These are phyloP conservation scores for Coelogynopora nodosa DNA, from an alignment of 2,888 invertebrate species.

Conservation along the genomic window DNA sequence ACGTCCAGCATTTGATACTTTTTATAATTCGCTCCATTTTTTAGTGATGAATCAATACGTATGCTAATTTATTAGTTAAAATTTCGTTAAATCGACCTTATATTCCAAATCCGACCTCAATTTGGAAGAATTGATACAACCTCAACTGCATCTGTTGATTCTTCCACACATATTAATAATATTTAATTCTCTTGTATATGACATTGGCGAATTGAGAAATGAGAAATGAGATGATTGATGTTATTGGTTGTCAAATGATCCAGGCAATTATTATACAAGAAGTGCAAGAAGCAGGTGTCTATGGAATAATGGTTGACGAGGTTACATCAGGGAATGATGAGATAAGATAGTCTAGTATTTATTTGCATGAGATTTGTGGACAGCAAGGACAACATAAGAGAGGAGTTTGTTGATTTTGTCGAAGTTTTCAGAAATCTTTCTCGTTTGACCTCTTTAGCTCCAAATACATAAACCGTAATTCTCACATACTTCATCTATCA, in stretches of 20 bases:
- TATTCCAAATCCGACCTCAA: too few relatives aligned
- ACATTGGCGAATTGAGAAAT: conserved; percentile 30
- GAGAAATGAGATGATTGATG: conserved; percentile 39
- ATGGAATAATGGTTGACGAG: conserved; percentile 41
- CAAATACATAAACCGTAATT: neutral
- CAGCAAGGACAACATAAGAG: conserved; percentile 33
- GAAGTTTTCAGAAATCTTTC: too few relatives aligned
- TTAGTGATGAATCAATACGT: too few relatives aligned
- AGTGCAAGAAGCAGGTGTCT: conserved; percentile 39
- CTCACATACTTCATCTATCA: neutral
- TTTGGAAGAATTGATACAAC: too few relatives aligned
- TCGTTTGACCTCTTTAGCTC: too few relatives aligned
- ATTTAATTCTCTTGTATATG: too few relatives aligned
- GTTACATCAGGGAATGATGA: conserved; percentile 41
- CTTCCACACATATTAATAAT: too few relatives aligned
- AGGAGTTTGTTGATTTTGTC: conserved; percentile 42
- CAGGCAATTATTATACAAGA: conserved; percentile 35
- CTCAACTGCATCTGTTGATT: too few relatives aligned
- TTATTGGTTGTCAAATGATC: conserved; percentile 34
- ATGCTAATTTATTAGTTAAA: too few relatives aligned
- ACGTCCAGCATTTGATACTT: too few relatives aligned
- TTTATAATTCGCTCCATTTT: too few relatives aligned
- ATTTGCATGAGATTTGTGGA: conserved; percentile 43
- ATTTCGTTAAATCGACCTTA: too few relatives aligned
- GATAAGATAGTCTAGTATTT: conserved; percentile 15